A percentile compares a stretch with the other conserved stretches of the same genome.
Evolutionary conservation across 2,888 invertebrate species (phyloP).

Genomic region (Syritta pipiens): DNA sequence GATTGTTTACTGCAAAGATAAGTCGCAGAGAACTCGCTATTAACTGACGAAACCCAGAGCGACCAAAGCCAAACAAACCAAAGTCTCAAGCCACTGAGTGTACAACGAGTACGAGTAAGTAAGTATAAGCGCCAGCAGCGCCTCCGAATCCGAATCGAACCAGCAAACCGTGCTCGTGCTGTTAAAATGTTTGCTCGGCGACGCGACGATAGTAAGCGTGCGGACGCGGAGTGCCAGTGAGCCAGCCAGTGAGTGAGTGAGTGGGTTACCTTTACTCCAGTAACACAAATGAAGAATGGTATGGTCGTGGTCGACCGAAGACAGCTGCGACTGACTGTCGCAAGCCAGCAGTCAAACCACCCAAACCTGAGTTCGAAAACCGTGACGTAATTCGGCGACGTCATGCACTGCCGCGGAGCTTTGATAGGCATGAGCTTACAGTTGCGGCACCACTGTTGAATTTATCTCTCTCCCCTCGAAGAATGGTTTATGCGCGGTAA

Average conservation of each 20-base stretch:
- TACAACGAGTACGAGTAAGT: conserved; percentile 18
- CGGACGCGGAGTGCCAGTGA: conserved; percentile 1
- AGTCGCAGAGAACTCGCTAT: conserved; percentile 72
- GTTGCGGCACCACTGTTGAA: conserved; percentile 24
- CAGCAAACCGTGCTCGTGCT: conserved; percentile 41
- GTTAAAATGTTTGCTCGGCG: conserved; percentile 39
- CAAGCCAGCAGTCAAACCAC: conserved; percentile 49
- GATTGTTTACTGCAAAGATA: conserved; percentile 73
- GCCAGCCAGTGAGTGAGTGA: conserved; percentile 35
- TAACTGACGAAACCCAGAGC: conserved; percentile 64
- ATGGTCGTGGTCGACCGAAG: conserved; percentile 42
- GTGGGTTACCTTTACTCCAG: conserved; percentile 46
- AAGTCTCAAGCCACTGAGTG: conserved; percentile 27
- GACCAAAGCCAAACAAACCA: conserved; percentile 47
- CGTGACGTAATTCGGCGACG: conserved; percentile 45
- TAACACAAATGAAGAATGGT: conserved; percentile 55
- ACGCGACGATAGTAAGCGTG: conserved; percentile 36
- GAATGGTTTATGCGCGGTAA: not conserved
- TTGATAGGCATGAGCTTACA: conserved; percentile 28
- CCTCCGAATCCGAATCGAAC: conserved; percentile 31
- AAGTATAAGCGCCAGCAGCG: conserved; percentile 48
- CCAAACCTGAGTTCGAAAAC: conserved; percentile 25
- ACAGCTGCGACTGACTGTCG: conserved; percentile 49
- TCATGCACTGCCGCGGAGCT: conserved; percentile 19
- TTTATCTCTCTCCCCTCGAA: conserved; percentile 37